These are phyloP conservation scores for Cosmia pyralina DNA, from an alignment of 2,888 invertebrate species.

Conservation along the genomic window DNA sequence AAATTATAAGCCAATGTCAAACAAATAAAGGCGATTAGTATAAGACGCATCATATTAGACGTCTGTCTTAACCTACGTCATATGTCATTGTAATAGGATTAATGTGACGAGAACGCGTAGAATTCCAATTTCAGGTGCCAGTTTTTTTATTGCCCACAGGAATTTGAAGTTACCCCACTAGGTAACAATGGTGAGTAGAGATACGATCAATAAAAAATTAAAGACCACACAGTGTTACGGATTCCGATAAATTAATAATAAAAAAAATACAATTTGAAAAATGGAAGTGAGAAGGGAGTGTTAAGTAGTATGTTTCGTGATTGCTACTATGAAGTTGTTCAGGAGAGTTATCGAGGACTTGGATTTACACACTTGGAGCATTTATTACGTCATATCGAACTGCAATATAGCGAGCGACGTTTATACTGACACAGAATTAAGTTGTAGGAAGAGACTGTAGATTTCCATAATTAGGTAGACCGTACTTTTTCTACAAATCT, in stretches of 20 bases:
- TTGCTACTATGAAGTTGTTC: slow-evolving; percentile 64
- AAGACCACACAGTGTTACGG: slow-evolving; percentile 72
- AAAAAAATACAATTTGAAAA: background rate
- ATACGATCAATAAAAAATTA: slow-evolving; percentile 72
- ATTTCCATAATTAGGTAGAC: background rate
- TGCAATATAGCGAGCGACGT: slow-evolving; percentile 69
- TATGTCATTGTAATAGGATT: slow-evolving; percentile 83
- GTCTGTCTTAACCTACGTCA: slow-evolving; percentile 71
- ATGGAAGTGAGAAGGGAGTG: slow-evolving; percentile 8
- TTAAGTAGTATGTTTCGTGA: slow-evolving; percentile 37
- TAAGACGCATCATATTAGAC: slow-evolving; percentile 66
- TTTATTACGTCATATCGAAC: slow-evolving; percentile 74
- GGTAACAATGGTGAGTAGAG: slow-evolving; percentile 68
- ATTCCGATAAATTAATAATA: slow-evolving; percentile 11
- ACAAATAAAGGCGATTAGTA: slow-evolving; percentile 69
- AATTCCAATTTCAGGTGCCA: slow-evolving; percentile 71
- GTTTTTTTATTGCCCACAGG: slow-evolving; percentile 65
- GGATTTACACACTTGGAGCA: slow-evolving; percentile 60
- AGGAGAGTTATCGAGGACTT: slow-evolving; percentile 51
- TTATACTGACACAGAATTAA: slow-evolving; percentile 44
- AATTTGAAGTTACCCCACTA: slow-evolving; percentile 69
- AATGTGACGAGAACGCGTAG: slow-evolving; percentile 72
- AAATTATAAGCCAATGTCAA: slow-evolving; percentile 60
- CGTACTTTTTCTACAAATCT: too few relatives aligned
- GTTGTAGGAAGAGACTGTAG: slow-evolving; percentile 5